These are phyloP conservation scores for Agrilus cyanescens DNA, from an alignment of 2,888 invertebrate genomes.

Conservation along the genomic window DNA sequence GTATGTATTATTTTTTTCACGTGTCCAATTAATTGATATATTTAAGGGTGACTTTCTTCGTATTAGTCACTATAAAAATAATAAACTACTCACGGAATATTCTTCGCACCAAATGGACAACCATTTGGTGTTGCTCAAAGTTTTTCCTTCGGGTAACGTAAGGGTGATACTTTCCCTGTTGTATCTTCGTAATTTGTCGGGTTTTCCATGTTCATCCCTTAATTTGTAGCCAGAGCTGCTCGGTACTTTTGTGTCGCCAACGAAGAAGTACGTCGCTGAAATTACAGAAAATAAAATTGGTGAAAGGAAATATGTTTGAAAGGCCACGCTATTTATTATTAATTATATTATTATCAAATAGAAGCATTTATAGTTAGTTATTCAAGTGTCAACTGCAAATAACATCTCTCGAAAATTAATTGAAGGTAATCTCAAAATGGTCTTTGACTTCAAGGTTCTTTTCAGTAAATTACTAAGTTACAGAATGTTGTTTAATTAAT, in stretches of 20 bases:
- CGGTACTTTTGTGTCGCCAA: slow-evolving; percentile 59
- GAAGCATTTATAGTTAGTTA: background rate
- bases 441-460: no score
- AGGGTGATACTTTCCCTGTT: slow-evolving; percentile 72
- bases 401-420: background rate
- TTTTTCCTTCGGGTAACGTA: slow-evolving; percentile 78
- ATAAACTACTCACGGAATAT: slow-evolving; percentile 55
- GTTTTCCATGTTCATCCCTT: slow-evolving; percentile 72
- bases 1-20: no score
- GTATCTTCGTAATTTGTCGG: slow-evolving; percentile 67
- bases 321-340: no score
- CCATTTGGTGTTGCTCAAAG: slow-evolving; percentile 72
- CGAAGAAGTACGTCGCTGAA: slow-evolving; percentile 84
- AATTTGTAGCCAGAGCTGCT: slow-evolving; percentile 59
- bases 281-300: slow-evolving; percentile 16
- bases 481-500: no score
- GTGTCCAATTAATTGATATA: no score
- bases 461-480: no score
- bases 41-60: no score
- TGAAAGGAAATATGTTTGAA: background rate
- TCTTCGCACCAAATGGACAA: slow-evolving; percentile 89
- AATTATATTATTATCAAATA: background rate
- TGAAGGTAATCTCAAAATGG: no score
- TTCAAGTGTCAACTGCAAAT: background rate
- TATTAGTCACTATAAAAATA: no score